phyloP scores from a whole-genome alignment of 1,140 invertebrate genomes.

The Bombus pascuorum region DNA sequence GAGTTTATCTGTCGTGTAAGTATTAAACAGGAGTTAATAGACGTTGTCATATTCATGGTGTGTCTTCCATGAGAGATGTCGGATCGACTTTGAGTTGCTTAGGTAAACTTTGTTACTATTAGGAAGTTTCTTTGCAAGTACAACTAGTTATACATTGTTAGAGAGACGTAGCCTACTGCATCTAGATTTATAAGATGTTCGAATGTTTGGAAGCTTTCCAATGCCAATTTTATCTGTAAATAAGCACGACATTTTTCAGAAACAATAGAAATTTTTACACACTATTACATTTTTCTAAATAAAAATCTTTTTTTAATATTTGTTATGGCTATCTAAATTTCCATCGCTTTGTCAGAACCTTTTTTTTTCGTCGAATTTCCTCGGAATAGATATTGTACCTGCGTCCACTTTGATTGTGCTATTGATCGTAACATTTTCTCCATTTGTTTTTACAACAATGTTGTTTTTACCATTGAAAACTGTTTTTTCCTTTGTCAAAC shows the following conservation, averaged over 20 bases:
- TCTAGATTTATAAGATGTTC: background rate
- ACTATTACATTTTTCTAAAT: background rate
- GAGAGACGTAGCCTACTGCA: background rate
- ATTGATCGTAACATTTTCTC: constrained; percentile 16
- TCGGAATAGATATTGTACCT: background rate
- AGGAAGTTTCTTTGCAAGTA: constrained; percentile 32
- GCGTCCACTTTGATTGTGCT: background rate
- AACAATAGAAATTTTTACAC: background rate
- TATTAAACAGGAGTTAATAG: constrained; percentile 8
- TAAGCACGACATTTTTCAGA: background rate
- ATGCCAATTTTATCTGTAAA: background rate
- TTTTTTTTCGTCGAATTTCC: background rate
- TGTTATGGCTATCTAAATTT: background rate
- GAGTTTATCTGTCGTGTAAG: background rate
- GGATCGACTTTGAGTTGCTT: constrained; percentile 32
- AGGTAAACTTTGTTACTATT: constrained; percentile 31
- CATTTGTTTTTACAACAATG: constrained; percentile 6
- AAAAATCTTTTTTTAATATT: background rate
- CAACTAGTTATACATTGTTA: constrained; percentile 34
- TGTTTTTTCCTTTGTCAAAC: background rate
- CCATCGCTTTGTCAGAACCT: background rate
- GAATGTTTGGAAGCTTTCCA: background rate
- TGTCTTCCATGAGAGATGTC: constrained; percentile 27
- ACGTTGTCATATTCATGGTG: background rate
- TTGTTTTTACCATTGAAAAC: background rate